These are phyloP conservation scores for Crotalus viridis DNA, from an alignment of 2,113 vertebrate genomes.

Conservation along the genomic window DNA sequence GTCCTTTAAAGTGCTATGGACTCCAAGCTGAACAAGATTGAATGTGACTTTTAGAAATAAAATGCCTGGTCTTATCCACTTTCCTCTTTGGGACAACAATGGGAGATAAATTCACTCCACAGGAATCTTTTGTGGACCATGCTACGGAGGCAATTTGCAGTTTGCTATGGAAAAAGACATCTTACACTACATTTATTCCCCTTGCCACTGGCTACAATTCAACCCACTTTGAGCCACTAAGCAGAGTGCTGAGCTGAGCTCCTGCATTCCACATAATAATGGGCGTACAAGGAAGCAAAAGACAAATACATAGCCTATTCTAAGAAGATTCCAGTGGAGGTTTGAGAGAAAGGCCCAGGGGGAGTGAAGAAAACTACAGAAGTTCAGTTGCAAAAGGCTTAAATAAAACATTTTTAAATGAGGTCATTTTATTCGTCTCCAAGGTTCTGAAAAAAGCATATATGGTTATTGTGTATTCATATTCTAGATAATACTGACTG, in stretches of 20 bases:
- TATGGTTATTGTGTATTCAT: neutral
- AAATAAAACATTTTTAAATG: neutral
- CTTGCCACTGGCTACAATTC: constrained; percentile 72
- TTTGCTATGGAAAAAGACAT: constrained; percentile 71
- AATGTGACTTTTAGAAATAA: constrained; percentile 74
- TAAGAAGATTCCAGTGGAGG: constrained; percentile 59
- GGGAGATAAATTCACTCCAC: constrained; percentile 72
- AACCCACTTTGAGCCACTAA: constrained; percentile 67
- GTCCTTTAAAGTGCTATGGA: constrained; percentile 61
- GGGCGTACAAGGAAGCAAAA: constrained; percentile 70
- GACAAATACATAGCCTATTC: constrained; percentile 52
- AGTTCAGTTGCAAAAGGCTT: neutral
- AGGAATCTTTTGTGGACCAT: constrained; percentile 73
- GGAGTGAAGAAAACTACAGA: too few relatives aligned
- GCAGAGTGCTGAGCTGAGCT: constrained; percentile 66
- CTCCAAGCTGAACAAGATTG: constrained; percentile 60
- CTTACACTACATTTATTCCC: constrained; percentile 75
- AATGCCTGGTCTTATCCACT: constrained; percentile 61
- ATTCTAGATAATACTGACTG: neutral
- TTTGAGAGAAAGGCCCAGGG: neutral
- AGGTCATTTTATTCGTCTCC: constrained; percentile 14
- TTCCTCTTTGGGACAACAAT: constrained; percentile 61
- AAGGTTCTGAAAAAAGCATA: accelerated
- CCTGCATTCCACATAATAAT: constrained; percentile 61
- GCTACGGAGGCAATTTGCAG: constrained; percentile 76